These are phyloP conservation scores for Thymelicus sylvestris DNA, from an alignment of 2,888 invertebrate genomes.

Conservation along the genomic window DNA sequence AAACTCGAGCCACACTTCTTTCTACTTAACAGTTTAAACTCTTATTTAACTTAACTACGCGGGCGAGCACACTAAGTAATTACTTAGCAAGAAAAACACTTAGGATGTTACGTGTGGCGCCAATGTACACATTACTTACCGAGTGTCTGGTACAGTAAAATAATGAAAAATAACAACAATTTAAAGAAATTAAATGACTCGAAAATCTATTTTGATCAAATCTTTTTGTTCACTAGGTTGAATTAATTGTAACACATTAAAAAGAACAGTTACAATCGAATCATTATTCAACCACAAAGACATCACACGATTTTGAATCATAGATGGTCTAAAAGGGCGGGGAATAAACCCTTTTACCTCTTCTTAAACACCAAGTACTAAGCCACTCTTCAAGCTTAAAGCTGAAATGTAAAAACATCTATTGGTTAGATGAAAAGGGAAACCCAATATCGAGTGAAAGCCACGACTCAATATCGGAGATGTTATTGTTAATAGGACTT, in stretches of 20 bases:
- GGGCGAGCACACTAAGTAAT: neutral
- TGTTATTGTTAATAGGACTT: slow-evolving; percentile 37
- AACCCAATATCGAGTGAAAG: slow-evolving; percentile 32
- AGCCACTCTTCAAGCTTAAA: neutral
- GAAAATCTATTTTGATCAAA: too few species aligned
- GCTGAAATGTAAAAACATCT: neutral
- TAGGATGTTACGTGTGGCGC: neutral
- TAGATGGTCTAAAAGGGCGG: neutral
- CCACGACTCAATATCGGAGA: slow-evolving; percentile 32
- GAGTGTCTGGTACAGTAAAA: too few species aligned
- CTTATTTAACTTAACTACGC: neutral
- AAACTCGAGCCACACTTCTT: neutral
- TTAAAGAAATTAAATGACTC: too few species aligned
- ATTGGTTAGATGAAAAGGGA: slow-evolving; percentile 17
- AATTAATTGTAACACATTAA: too few species aligned
- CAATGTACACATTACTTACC: neutral
- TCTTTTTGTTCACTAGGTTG: too few species aligned
- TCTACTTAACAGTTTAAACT: neutral
- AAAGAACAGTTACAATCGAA: too few species aligned
- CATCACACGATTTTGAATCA: too few species aligned
- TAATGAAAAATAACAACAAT: too few species aligned
- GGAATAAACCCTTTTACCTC: neutral
- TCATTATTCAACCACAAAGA: too few species aligned
- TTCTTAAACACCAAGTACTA: neutral
- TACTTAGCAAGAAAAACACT: slow-evolving; percentile 15